phyloP scores from a whole-genome alignment of 2,113 vertebrate genomes.

The Thamnophis sirtalis region DNA sequence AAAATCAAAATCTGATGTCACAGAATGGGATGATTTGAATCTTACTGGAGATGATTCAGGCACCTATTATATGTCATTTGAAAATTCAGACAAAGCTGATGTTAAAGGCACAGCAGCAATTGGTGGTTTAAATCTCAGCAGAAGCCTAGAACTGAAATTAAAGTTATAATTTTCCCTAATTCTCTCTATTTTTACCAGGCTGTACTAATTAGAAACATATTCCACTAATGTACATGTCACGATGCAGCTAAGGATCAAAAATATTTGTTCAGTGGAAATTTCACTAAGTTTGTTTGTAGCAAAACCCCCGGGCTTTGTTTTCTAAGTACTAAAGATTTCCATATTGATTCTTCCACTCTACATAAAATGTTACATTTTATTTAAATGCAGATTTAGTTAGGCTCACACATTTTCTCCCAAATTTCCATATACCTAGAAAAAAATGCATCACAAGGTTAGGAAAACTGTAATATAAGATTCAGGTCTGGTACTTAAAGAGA shows the following conservation, averaged over 20 bases:
- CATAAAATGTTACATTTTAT: constrained; percentile 19
- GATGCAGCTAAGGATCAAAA: background rate
- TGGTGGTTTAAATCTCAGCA: background rate
- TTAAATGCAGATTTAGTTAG: constrained; percentile 39
- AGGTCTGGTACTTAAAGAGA: constrained; percentile 16
- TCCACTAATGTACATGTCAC: background rate
- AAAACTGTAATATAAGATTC: constrained; percentile 38
- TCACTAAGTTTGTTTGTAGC: constrained; percentile 17
- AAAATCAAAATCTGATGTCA: background rate
- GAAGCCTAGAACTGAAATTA: background rate
- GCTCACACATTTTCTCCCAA: constrained; percentile 16
- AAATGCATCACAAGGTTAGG: constrained; percentile 34
- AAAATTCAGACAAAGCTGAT: background rate
- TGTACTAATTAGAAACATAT: background rate
- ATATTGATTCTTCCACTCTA: background rate
- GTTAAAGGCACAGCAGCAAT: background rate
- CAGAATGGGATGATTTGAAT: background rate
- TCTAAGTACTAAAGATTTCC: background rate
- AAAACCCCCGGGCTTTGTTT: background rate
- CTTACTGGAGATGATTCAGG: background rate
- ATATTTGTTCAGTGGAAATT: background rate
- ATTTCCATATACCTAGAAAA: constrained; percentile 9
- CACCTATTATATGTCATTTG: background rate
- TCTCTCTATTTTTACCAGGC: background rate
- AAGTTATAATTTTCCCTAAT: background rate